Evolutionary conservation across 2,113 vertebrate species (phyloP), one percentile per base, ranked within the genome.

Genomic region (Beaufortia kweichowensis): DNA sequence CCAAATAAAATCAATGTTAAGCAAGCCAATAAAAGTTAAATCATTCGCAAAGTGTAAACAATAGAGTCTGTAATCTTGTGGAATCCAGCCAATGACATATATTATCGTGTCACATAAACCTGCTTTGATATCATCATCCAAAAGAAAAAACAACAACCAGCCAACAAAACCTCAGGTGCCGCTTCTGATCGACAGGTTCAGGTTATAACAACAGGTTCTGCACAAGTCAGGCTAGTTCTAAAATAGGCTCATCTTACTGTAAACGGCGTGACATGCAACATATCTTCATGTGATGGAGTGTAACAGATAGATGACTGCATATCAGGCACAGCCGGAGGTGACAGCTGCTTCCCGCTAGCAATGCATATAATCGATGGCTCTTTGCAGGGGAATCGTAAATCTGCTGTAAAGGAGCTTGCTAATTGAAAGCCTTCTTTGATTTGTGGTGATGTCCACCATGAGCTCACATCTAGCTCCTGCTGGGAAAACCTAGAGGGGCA

Each of bases 401-500:
- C 53, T 76, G 53, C 39, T 23, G 12, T 23, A 12, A 76, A 31
- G 26, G 19, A 14, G 41, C 7, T 43, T 15, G 12, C 53, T 67
- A 67, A 76, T 23, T 59, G 23, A 76, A 76, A 67, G 75, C 21
- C 50, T 26, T 57, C 39, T 76, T 76, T 57, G 35, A 67, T 76
- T n/a, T 35, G 48, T 39, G 33, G 31, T 8, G 23, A 15, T 28
- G 24, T 64, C 21, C 8, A 64, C 41, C 59, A 9, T 24, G 14
- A 6, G 33, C 21, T n/a, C 23, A 14, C 4, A 26, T 65, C 21
- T 48, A 48, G 39, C 14, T 21, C 41, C n/a, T n/a, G 57, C 43
- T 64, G 70, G 14, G 39, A 23, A 29, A 15, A 43, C 21, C 46
- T 35, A 64, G 29, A 48, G 21, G 3, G 35, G 55, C 23, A 23